Evolutionary conservation across 2,113 vertebrate species (phyloP), one percentile per base, ranked within the genome.

Genomic region (Tursiops truncatus): DNA sequence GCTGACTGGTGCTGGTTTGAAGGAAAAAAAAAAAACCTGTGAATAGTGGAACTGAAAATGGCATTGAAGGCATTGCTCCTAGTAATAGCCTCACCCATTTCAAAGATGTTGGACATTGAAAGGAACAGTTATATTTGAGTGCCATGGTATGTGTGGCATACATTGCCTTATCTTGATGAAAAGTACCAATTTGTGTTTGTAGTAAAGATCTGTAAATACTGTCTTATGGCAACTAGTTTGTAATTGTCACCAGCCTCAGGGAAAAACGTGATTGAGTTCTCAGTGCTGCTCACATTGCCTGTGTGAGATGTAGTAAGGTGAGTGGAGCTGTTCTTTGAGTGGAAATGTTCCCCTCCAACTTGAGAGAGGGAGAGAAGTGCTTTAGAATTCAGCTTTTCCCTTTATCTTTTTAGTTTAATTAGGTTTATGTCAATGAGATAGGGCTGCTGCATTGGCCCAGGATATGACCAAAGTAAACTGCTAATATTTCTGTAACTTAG

Each of bases 121-220:
- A 20, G 25, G 41, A 21, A 62, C 26, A 2, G 38, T n/a, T 50
- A 14, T 7, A 28, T 15, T 60, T 31, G 33, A 63, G 56, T 53
- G 9, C 60, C 25, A 25, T 0, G 3, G 12, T 62, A 0, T 3
- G 8, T 31, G 38, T 23, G 67, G 65, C 60, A 6, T 3, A 25
- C n/a, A 38, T 90, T 41, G 53, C 12, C 23, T 15, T 15, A 50
- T 41, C 85, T 86, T 6, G 5, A 6, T 8, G 31, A 65, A 83
- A 81, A 82, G 2, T 0, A 0, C 7, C 56, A 7, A n/a, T 41
- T 77, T 81, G 77, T 0, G 0, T 89, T 95, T 89, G 60, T 68
- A 87, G 36, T 63, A 87, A 95, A 91, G 95, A 79, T 93, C 65
- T 60, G 36, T 21, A 44, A 2, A 47, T 60, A 77, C 67, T 36